A percentile compares a stretch with the other conserved stretches of the same genome.
Conservation (phyloP, 2,113 vertebrate species). For the Dromas ardeola region DNA sequence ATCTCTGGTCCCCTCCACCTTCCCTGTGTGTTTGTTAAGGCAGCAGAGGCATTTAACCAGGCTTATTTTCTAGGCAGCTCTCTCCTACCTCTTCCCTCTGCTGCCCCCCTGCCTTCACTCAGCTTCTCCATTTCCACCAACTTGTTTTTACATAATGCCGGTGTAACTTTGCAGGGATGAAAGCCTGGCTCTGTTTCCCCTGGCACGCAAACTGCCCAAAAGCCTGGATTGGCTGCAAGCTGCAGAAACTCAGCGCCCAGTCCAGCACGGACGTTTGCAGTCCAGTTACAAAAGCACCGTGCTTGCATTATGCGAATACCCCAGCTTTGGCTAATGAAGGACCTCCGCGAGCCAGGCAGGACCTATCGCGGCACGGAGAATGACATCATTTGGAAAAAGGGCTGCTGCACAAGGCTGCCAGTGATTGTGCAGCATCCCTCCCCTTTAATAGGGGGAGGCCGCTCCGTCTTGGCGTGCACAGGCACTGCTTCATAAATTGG, state of each 20-base stretch:
- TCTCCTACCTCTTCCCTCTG: neutral
- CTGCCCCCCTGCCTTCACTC: neutral
- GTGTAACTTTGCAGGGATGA: neutral
- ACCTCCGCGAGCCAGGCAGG: neutral
- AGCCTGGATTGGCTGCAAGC: neutral
- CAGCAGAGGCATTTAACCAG: neutral
- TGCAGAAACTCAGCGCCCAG: neutral
- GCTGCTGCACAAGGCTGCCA: neutral
- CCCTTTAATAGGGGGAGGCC: neutral
- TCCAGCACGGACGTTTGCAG: neutral
- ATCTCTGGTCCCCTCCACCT: neutral
- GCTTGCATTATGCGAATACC: neutral
- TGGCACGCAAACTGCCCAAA: neutral
- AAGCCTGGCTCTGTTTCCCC: neutral
- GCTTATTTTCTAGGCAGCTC: neutral
- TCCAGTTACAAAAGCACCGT: neutral
- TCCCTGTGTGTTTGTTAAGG: neutral
- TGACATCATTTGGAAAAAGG: conserved; percentile 17
- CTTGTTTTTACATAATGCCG: neutral
- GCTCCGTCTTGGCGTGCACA: neutral
- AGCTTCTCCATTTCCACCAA: neutral
- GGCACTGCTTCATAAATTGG: neutral
- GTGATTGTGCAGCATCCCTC: neutral
- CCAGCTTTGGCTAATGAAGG: neutral
- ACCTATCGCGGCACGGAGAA: neutral